Evolutionary conservation across 2,797 vertebrate genomes (phyloP).

Genomic region (Gila robusta): DNA sequence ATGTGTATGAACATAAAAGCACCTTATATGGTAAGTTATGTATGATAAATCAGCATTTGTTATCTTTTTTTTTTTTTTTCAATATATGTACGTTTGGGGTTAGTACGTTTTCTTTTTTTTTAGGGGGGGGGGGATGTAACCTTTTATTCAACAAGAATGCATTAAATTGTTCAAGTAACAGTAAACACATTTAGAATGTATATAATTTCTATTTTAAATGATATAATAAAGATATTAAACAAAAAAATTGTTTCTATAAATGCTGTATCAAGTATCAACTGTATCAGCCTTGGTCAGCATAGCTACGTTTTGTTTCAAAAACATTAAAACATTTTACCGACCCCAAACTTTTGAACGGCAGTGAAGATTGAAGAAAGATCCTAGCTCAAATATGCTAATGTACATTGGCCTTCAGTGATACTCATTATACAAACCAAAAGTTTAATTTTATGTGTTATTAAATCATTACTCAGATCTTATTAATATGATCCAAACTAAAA

Average conservation of each 20-base stretch:
- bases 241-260: not conserved
- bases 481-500: slow-evolving; percentile 1
- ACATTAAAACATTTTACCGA: not conserved
- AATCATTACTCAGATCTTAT: not conserved
- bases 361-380: not conserved
- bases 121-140: not conserved
- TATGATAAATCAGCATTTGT: not conserved
- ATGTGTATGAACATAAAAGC: not conserved
- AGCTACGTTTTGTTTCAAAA: not conserved
- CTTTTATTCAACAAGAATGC: not conserved
- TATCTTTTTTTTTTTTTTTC: not conserved
- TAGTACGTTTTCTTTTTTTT: too few relatives aligned
- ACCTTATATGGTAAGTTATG: not conserved
- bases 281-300: not conserved
- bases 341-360: not conserved
- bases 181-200: not conserved
- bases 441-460: not conserved
- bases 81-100: not conserved
- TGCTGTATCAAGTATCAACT: not conserved
- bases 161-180: not conserved
- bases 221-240: not conserved
- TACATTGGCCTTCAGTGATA: not conserved
- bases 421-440: not conserved
- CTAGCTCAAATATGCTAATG: not conserved
- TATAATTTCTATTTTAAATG: not conserved